A percentile compares a stretch with the other conserved stretches of the same genome.
These are phyloP conservation scores for Lacerta agilis DNA, from an alignment of 2,797 vertebrate genomes.

Conservation along the genomic window DNA sequence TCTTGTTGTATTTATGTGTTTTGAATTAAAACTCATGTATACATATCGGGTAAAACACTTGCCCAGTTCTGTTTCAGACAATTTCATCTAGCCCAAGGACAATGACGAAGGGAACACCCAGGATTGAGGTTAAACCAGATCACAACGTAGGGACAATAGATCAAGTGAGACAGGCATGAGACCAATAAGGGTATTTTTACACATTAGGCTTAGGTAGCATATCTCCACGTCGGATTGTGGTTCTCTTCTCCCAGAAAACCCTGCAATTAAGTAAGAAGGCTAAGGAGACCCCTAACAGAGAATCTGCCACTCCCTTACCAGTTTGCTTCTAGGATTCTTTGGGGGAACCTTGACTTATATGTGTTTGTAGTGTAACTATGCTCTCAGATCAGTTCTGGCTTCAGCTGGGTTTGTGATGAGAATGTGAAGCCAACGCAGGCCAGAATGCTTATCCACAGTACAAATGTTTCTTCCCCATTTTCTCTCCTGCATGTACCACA, in stretches of 20 bases:
- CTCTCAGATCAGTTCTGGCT: neutral
- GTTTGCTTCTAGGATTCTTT: neutral
- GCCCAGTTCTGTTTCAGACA: neutral
- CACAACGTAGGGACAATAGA: neutral
- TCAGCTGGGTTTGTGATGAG: neutral
- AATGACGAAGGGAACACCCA: neutral
- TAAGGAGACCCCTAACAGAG: neutral
- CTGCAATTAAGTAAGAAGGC: neutral
- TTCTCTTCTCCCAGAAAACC: neutral
- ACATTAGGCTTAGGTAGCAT: neutral
- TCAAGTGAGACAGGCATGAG: neutral
- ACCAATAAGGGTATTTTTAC: neutral
- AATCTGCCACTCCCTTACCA: neutral
- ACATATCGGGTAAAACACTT: neutral
- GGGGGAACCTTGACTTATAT: neutral
- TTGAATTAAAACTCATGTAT: neutral
- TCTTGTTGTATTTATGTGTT: neutral
- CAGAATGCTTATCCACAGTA: neutral
- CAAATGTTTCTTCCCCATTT: neutral
- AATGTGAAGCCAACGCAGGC: too few relatives aligned
- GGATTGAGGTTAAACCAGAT: neutral
- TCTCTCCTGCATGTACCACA: neutral
- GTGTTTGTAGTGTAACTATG: neutral
- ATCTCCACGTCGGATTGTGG: neutral
- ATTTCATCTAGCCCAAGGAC: neutral